phyloP scores from a whole-genome alignment of 2,113 vertebrate species.

The Oncorhynchus masou region DNA sequence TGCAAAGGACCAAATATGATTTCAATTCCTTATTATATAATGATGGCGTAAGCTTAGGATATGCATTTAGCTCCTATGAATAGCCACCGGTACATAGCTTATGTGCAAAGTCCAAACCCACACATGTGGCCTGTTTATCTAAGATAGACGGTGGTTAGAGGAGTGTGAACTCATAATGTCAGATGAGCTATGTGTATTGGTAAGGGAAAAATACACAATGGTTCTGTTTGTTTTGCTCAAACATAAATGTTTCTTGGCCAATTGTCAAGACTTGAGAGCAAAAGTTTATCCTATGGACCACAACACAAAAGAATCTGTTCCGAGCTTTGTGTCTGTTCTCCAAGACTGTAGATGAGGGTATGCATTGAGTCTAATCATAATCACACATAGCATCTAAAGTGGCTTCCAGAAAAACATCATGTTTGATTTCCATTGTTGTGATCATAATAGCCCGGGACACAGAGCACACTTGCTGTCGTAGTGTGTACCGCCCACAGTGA shows the following conservation, averaged over 20 bases:
- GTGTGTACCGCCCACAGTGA: constrained; percentile 64
- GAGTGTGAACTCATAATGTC: constrained; percentile 31
- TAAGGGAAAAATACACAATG: constrained; percentile 58
- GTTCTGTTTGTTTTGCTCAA: constrained; percentile 57
- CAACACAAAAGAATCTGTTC: constrained; percentile 75
- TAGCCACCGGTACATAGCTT: background rate
- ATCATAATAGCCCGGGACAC: constrained; percentile 62
- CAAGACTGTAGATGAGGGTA: constrained; percentile 51
- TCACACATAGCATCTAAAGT: constrained; percentile 74
- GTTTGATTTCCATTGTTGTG: constrained; percentile 76
- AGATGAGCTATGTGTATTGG: constrained; percentile 28
- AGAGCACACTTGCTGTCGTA: constrained; percentile 33
- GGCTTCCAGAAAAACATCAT: constrained; percentile 64
- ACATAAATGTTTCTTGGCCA: constrained; percentile 44
- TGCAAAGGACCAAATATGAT: background rate
- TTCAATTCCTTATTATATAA: too few species aligned
- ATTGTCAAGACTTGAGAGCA: constrained; percentile 58
- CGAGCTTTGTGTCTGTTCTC: constrained; percentile 71
- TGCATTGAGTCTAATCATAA: constrained; percentile 73
- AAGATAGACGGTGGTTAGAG: constrained; percentile 7
- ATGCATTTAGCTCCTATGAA: too few species aligned
- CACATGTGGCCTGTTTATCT: background rate
- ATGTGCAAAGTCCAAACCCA: background rate
- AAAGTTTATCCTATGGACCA: constrained; percentile 46
- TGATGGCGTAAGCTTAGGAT: too few species aligned